Conservation (phyloP, 2,113 vertebrate genomes). For the Coracopsis vasa region DNA sequence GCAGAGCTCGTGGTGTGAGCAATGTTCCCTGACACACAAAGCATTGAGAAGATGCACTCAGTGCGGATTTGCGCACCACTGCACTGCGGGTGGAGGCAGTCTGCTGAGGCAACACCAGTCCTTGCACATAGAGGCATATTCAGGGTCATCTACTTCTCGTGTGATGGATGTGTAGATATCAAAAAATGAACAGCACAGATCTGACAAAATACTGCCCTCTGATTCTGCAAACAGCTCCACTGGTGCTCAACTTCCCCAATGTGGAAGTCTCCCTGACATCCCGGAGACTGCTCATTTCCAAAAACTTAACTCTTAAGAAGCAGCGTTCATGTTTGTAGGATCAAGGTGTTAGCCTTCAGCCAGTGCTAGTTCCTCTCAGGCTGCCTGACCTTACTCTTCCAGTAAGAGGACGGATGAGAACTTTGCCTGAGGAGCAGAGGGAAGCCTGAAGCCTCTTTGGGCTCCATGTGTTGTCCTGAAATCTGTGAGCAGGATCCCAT, state of each 20-base stretch:
- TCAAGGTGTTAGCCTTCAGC: background rate
- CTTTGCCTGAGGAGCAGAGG: background rate
- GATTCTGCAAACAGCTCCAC: background rate
- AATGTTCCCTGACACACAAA: background rate
- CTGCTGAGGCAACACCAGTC: background rate
- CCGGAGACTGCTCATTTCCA: background rate
- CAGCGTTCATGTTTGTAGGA: background rate
- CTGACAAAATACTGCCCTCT: conserved; percentile 26
- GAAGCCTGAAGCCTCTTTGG: background rate
- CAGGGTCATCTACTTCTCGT: background rate
- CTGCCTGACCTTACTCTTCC: background rate
- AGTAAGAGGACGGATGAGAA: background rate
- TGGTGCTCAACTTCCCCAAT: background rate
- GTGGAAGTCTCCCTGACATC: background rate
- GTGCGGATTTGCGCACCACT: accelerated
- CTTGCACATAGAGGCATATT: background rate
- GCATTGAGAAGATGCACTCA: background rate
- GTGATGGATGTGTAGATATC: background rate
- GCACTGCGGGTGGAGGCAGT: background rate
- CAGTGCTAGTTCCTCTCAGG: background rate
- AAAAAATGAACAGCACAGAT: background rate
- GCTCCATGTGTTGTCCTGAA: background rate
- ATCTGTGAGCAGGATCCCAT: background rate
- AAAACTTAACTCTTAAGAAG: background rate
- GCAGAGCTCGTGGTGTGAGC: background rate